phyloP scores from a whole-genome alignment of 2,797 vertebrate species.

The Fundulus diaphanus region DNA sequence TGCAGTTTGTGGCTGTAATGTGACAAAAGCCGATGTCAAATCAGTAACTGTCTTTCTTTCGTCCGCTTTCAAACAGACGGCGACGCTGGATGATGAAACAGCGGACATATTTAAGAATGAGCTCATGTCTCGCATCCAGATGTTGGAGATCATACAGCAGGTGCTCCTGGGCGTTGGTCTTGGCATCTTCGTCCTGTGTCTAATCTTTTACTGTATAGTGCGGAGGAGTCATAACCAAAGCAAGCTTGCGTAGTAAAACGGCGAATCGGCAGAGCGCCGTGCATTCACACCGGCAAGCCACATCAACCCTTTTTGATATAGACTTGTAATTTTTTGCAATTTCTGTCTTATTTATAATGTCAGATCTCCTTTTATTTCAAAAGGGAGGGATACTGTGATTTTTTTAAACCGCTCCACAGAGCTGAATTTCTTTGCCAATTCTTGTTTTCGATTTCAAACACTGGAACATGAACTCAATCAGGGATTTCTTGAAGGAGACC shows the following conservation, averaged over 20 bases:
- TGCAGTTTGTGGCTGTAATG: background rate
- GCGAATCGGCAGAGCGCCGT: conserved; percentile 9
- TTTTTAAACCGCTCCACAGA: conserved; percentile 43
- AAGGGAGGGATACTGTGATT: conserved; percentile 66
- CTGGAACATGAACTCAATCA: conserved; percentile 63
- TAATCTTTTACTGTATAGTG: conserved; percentile 68
- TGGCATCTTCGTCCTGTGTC: conserved; percentile 76
- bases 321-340: conserved; percentile 67
- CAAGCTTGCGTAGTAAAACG: conserved; percentile 19
- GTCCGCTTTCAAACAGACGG: conserved; percentile 80
- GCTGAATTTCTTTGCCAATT: conserved; percentile 43
- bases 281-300: conserved; percentile 46
- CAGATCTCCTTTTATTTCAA: conserved; percentile 43
- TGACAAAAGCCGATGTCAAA: background rate
- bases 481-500: conserved; percentile 44
- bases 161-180: conserved; percentile 77
- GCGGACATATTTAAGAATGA: conserved; percentile 85
- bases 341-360: conserved; percentile 62
- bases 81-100: conserved; percentile 83
- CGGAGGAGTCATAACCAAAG: conserved; percentile 27
- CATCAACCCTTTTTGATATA: conserved; percentile 60
- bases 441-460: conserved; percentile 55
- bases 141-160: conserved; percentile 79
- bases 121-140: conserved; percentile 76
- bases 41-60: background rate